Conservation (phyloP, 2,888 invertebrate species). For the Machimus rusticus region DNA sequence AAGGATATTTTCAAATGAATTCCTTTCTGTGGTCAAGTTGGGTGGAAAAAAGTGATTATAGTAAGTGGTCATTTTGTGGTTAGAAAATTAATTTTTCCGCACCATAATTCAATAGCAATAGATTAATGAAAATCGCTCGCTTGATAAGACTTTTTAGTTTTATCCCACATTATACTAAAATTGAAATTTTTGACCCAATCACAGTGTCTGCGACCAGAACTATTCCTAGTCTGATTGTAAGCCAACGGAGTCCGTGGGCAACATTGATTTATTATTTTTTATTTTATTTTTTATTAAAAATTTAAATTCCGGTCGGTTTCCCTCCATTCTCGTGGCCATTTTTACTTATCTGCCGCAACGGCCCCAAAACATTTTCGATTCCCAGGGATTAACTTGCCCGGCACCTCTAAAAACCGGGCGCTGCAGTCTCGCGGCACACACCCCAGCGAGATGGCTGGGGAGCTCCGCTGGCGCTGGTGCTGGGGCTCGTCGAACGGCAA, state of each 20-base stretch:
- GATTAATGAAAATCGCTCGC: background rate
- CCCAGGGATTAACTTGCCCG: background rate
- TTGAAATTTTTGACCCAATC: background rate
- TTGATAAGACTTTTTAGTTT: background rate
- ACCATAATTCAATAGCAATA: no score
- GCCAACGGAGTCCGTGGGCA: background rate
- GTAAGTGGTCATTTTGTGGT: no score
- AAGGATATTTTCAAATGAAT: no score
- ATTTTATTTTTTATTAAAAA: background rate
- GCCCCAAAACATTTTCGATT: background rate
- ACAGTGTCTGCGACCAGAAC: background rate
- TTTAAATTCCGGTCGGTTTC: background rate
- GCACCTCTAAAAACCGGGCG: background rate
- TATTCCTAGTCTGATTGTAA: background rate
- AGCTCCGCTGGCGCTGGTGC: background rate
- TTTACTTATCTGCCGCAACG: background rate
- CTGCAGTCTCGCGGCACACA: background rate
- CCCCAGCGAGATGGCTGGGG: background rate
- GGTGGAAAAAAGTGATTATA: no score
- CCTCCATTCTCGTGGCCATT: background rate
- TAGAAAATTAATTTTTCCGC: no score
- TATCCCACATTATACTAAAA: background rate
- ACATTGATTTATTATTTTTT: background rate
- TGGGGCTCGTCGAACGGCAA: background rate
- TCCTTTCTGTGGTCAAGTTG: no score